A percentile compares a stretch with the other conserved stretches of the same genome.
phyloP scores from a whole-genome alignment of 2,888 invertebrate genomes.

The Seladonia tumulorum region DNA sequence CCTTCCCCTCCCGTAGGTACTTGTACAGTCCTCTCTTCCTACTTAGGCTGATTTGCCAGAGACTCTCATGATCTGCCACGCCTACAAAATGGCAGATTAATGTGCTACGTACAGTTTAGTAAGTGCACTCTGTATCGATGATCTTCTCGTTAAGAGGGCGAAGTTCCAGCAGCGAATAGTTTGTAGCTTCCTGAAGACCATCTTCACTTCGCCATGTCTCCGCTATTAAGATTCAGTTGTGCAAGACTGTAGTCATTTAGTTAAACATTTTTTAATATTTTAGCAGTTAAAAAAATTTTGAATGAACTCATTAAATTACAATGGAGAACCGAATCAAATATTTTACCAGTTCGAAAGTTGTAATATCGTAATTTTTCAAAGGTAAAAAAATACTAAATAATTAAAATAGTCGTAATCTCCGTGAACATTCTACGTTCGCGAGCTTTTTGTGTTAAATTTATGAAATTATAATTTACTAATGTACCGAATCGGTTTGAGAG shows the following conservation, averaged over 20 bases:
- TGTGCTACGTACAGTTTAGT: background rate
- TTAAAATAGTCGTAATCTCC: background rate
- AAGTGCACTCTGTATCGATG: conserved; percentile 6
- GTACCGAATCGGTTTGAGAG: background rate
- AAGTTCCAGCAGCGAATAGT: background rate
- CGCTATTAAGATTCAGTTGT: background rate
- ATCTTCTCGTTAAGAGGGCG: background rate
- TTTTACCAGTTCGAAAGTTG: background rate
- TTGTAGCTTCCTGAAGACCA: background rate
- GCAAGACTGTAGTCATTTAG: background rate
- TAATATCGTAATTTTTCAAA: background rate
- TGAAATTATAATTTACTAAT: background rate
- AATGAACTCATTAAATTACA: background rate
- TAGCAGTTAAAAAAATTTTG: background rate
- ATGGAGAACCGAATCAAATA: background rate
- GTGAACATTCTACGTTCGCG: too few species aligned
- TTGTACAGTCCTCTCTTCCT: background rate
- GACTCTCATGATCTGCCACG: background rate
- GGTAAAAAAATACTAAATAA: too few species aligned
- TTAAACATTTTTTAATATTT: background rate
- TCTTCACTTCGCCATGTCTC: background rate
- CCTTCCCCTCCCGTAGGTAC: background rate
- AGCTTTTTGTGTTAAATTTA: background rate
- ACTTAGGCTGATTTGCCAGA: background rate
- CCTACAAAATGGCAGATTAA: background rate